phyloP scores from a whole-genome alignment of 1,140 invertebrate species.

The Psilanteris sp. region DNA sequence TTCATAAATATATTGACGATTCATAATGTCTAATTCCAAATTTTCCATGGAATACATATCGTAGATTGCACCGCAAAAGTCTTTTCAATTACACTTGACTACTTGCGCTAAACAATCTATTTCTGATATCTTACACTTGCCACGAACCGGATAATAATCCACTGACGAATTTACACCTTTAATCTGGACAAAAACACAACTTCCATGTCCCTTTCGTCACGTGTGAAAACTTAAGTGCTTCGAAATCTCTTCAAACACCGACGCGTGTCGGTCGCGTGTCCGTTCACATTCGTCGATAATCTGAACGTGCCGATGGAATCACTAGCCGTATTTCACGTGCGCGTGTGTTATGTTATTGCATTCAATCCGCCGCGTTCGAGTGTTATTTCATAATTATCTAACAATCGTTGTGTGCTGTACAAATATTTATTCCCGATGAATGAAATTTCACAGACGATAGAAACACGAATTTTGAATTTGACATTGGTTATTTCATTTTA shows the following conservation, averaged over 20 bases:
- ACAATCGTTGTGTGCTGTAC: too few relatives aligned
- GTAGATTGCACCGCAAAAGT: too few relatives aligned
- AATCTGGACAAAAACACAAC: background rate
- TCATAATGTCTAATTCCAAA: conserved; percentile 79
- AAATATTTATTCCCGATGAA: too few relatives aligned
- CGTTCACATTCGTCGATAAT: conserved; percentile 13
- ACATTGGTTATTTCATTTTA: too few relatives aligned
- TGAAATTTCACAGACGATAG: too few relatives aligned
- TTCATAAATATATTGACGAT: conserved; percentile 81
- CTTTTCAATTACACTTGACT: too few relatives aligned
- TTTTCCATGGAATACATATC: conserved; percentile 81
- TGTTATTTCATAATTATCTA: too few relatives aligned
- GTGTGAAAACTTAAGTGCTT: conserved; percentile 49
- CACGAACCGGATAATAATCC: too few relatives aligned
- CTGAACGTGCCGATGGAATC: conserved; percentile 20
- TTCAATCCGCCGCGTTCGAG: too few relatives aligned
- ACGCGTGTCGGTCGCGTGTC: conserved; percentile 67
- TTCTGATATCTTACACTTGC: too few relatives aligned
- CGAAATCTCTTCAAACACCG: conserved; percentile 67
- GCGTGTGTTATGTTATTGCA: too few relatives aligned
- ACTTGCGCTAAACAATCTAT: background rate
- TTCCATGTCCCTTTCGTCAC: conserved; percentile 36
- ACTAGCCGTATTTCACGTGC: conserved; percentile 2
- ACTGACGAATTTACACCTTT: background rate
- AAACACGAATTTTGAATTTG: too few relatives aligned